These are phyloP conservation scores for Alces alces DNA, from an alignment of 2,113 vertebrate genomes.

Conservation along the genomic window DNA sequence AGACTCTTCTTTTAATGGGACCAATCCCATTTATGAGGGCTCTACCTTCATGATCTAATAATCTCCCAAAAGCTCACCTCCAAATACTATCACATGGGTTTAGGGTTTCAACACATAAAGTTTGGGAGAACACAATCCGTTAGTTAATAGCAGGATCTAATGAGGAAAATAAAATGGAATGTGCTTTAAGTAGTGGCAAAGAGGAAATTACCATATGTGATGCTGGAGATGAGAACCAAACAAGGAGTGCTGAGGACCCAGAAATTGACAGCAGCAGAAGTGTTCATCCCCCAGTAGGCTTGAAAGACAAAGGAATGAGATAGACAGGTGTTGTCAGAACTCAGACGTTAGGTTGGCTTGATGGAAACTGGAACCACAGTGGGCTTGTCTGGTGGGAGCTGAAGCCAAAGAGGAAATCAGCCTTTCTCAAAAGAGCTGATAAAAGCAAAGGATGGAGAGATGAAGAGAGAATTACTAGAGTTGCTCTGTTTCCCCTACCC, in stretches of 20 bases:
- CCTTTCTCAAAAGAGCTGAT: constrained; percentile 29
- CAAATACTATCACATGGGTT: background rate
- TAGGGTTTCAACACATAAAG: background rate
- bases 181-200: background rate
- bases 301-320: background rate
- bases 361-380: constrained; percentile 1
- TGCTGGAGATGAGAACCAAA: background rate
- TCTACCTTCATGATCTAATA: background rate
- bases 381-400: background rate
- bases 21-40: background rate
- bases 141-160: background rate
- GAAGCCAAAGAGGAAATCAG: constrained; percentile 45
- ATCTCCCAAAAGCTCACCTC: background rate
- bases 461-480: background rate
- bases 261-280: background rate
- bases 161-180: background rate
- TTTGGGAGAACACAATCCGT: background rate
- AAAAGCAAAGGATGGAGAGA: background rate
- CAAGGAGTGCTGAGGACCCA: background rate
- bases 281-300: background rate
- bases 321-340: background rate
- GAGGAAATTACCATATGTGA: background rate
- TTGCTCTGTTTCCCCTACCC: background rate
- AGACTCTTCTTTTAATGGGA: no score
- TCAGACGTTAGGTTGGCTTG: background rate